Evolutionary conservation across 2,888 invertebrate species (phyloP), one percentile per base, ranked within the genome.

Genomic region (Perizoma affinitatum): DNA sequence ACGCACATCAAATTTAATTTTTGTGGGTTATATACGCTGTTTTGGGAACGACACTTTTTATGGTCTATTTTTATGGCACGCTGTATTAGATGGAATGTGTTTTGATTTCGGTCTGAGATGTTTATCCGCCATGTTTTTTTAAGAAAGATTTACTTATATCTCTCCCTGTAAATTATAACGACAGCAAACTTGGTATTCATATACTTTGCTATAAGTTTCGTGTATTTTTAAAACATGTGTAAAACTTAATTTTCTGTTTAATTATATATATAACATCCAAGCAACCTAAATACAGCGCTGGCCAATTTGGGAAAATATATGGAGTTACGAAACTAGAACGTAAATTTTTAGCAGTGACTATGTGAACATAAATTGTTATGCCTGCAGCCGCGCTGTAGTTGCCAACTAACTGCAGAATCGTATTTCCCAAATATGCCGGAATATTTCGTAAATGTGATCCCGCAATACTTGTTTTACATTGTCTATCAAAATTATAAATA

Each of bases 331-430:
- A 49, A 58, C 65, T 66, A 66, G 68, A 61, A 67, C 69, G 70
- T 77, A 75, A 71, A 78, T 75, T 79, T 80, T 80, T 76, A 74
- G 72, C 68, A 69, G 66, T 65, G 67, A 65, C 61, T 57, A 60
- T 58, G 65, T 56, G 58, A 61, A 63, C 67, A 76, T 79, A 78
- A 76, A 78, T 82, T 70, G 59, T 48, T 63, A 9, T 69, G 76
- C 75, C 50, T 55, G 65, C 72, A 71, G 70, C 75, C 76, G 76
- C 73, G 72, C 79, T 76, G 57, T 46, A 58, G 47, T 52, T 54
- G 44, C 48, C 57, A 60, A 62, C 56, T 57, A 22, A 22, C 22
- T 22, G 56, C 61, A 49, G 53, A 36, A 48, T 62, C 46, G 49
- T 42, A 59, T 58, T 54, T 54, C 40, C 45, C 22, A 52, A 62